These are phyloP conservation scores for Morpho achilles DNA, from an alignment of 2,888 invertebrate species.

Conservation along the genomic window DNA sequence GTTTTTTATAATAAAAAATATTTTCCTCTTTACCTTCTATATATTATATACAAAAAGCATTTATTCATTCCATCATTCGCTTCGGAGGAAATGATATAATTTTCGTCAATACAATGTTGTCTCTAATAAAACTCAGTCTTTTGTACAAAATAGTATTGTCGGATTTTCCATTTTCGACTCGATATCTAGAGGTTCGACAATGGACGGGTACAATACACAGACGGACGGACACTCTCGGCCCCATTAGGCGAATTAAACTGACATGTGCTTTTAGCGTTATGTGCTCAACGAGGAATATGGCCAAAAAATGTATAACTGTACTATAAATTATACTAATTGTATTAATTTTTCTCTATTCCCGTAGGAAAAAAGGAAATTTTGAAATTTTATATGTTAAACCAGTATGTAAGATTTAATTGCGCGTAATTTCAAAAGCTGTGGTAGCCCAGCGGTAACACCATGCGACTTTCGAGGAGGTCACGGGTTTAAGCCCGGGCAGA, in stretches of 20 bases:
- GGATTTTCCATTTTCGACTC: slow-evolving; percentile 18
- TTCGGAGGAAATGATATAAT: slow-evolving; percentile 10
- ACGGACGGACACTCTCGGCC: slow-evolving; percentile 34
- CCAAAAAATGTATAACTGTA: neutral
- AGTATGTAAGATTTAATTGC: too few relatives aligned
- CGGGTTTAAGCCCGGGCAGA: too few relatives aligned
- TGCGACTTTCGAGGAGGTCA: too few relatives aligned
- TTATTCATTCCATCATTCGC: slow-evolving; percentile 2
- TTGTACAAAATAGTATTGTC: slow-evolving; percentile 13
- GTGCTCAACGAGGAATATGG: slow-evolving; percentile 16
- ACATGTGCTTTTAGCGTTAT: slow-evolving; percentile 26
- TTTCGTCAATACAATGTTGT: slow-evolving; percentile 16
- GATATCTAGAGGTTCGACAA: slow-evolving; percentile 27
- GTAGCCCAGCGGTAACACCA: too few relatives aligned
- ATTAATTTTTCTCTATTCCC: too few relatives aligned
- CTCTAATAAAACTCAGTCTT: slow-evolving; percentile 16
- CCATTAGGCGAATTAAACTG: slow-evolving; percentile 61
- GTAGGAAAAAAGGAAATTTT: too few relatives aligned
- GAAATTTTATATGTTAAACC: too few relatives aligned
- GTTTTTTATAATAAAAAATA: too few relatives aligned
- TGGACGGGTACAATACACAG: slow-evolving; percentile 37
- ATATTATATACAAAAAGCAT: neutral
- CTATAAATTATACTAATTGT: neutral
- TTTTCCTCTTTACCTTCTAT: too few relatives aligned
- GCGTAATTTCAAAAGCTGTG: too few relatives aligned